Percentiles rank a stretch among this genome's conserved stretches.
phyloP scores from a whole-genome alignment of 1,140 invertebrate genomes.

The Asobara japonica region DNA sequence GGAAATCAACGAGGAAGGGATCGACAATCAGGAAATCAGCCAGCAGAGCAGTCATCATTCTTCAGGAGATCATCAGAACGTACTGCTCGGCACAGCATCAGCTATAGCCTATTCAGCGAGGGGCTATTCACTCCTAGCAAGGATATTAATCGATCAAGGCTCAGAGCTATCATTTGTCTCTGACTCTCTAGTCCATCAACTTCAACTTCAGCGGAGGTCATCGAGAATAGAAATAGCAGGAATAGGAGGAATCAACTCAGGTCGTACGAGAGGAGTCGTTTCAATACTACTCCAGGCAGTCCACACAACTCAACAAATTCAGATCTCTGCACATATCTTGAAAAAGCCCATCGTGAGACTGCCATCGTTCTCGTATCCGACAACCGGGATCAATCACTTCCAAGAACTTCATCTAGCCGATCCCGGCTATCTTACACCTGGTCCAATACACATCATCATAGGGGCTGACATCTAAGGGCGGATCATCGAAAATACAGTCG shows the following conservation, averaged over 20 bases:
- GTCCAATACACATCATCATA: conserved; percentile 34
- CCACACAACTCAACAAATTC: background rate
- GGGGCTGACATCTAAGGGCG: no score
- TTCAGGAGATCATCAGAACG: background rate
- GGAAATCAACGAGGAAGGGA: background rate
- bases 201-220: background rate
- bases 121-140: background rate
- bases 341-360: conserved; percentile 12
- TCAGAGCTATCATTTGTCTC: conserved; percentile 19
- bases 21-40: background rate
- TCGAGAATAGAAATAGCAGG: background rate
- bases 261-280: background rate
- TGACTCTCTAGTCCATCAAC: background rate
- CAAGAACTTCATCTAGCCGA: conserved; percentile 24
- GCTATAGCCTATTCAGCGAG: background rate
- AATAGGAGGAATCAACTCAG: background rate
- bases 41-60: no score
- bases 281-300: background rate
- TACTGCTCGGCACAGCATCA: background rate
- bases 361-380: background rate
- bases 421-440: conserved; percentile 14
- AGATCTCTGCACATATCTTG: conserved; percentile 16
- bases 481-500: background rate
- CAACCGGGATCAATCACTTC: background rate
- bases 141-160: conserved; percentile 15